These are phyloP conservation scores for Littorina saxatilis DNA, from an alignment of 1,140 invertebrate species.

Conservation along the genomic window DNA sequence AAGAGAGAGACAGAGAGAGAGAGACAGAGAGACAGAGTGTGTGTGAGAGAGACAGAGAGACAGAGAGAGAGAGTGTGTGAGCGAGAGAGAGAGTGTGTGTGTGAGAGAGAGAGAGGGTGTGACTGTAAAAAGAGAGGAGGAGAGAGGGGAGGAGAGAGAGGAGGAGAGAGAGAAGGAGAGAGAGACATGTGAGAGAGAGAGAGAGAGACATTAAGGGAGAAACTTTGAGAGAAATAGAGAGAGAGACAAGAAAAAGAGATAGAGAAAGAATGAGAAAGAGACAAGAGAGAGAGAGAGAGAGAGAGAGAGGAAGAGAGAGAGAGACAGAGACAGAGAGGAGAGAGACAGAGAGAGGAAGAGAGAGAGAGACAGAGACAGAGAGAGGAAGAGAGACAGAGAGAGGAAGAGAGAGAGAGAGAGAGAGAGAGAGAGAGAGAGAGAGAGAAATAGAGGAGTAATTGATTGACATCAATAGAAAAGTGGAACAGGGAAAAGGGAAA, in stretches of 20 bases:
- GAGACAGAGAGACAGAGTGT: too few species aligned
- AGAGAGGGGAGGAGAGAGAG: background rate
- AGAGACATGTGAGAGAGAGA: background rate
- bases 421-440: too few species aligned
- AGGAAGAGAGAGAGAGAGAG: background rate
- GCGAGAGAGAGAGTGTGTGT: too few species aligned
- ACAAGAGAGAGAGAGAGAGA: background rate
- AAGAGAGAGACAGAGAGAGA: background rate
- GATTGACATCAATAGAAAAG: too few species aligned
- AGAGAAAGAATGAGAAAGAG: background rate
- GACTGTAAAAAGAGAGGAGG: background rate
- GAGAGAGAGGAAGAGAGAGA: background rate
- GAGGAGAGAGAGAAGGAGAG: too few species aligned
- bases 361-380: conserved; percentile 17
- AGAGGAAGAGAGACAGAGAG: background rate
- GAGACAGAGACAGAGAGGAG: background rate
- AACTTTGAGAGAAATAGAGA: too few species aligned
- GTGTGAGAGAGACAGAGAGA: background rate
- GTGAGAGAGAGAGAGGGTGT: background rate
- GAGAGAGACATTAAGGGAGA: too few species aligned
- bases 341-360: background rate
- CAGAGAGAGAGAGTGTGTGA: background rate
- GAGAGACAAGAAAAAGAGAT: background rate
- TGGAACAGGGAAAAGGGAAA: too few species aligned
- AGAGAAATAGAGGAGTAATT: too few species aligned